Conservation (phyloP, 1,140 invertebrate genomes). For the Lepidostoma basale region DNA sequence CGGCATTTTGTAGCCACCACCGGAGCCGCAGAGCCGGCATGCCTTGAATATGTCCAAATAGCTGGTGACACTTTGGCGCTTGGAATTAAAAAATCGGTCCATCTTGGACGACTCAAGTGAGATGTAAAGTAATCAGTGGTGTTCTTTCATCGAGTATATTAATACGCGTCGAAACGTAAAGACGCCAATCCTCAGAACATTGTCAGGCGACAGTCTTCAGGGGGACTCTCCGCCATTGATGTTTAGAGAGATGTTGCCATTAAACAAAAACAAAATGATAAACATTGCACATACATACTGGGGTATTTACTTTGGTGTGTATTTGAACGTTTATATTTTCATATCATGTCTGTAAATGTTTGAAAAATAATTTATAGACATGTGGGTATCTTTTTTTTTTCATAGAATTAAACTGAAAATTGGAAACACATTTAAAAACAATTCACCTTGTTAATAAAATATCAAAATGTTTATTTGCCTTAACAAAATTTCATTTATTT, state of each 20-base stretch:
- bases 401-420: too few species aligned
- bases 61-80: slow-evolving; percentile 48
- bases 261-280: background rate
- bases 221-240: background rate
- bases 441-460: too few species aligned
- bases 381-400: too few species aligned
- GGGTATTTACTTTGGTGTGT: too few species aligned
- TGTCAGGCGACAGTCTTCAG: background rate
- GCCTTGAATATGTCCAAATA: slow-evolving; percentile 56
- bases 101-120: slow-evolving; percentile 44
- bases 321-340: too few species aligned
- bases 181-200: background rate
- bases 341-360: too few species aligned
- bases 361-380: too few species aligned
- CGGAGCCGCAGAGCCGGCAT: slow-evolving; percentile 57
- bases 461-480: too few species aligned
- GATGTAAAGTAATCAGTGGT: background rate
- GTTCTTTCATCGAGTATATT: background rate
- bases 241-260: slow-evolving; percentile 17
- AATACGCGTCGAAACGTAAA: background rate
- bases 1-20: slow-evolving; percentile 60
- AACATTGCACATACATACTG: too few species aligned
- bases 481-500: too few species aligned
- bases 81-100: slow-evolving; percentile 52
- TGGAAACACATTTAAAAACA: too few species aligned